A percentile compares a stretch with the other conserved stretches of the same genome.
These are phyloP conservation scores for Seladonia tumulorum DNA, from an alignment of 2,888 invertebrate genomes.

Conservation along the genomic window DNA sequence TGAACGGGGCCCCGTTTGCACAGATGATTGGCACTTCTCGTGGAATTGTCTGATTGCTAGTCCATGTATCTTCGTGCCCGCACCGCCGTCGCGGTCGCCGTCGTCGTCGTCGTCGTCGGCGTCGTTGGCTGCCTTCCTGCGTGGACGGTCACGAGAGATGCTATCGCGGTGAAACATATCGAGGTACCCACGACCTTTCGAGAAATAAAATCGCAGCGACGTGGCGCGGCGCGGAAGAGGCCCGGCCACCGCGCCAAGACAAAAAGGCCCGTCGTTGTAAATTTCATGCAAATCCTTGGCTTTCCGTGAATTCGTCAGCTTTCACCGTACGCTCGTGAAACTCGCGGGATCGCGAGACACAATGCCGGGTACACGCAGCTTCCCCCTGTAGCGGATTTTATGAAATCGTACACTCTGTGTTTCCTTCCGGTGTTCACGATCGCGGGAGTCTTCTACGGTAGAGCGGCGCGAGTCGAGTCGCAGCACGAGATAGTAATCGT, in stretches of 20 bases:
- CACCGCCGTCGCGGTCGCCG: slow-evolving; percentile 2
- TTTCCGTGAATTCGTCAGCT: slow-evolving; percentile 61
- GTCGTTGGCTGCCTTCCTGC: slow-evolving; percentile 18
- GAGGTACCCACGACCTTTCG: slow-evolving; percentile 61
- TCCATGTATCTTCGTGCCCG: slow-evolving; percentile 32
- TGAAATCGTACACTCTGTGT: slow-evolving; percentile 18
- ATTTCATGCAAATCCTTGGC: slow-evolving; percentile 75
- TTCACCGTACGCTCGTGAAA: slow-evolving; percentile 53
- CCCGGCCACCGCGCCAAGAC: background rate
- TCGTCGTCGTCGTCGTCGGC: background rate
- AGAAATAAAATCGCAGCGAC: slow-evolving; percentile 49
- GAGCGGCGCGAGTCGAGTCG: slow-evolving; percentile 22
- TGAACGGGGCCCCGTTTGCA: slow-evolving; percentile 10
- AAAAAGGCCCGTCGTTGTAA: slow-evolving; percentile 66
- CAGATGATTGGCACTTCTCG: slow-evolving; percentile 62
- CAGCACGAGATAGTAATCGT: slow-evolving; percentile 19
- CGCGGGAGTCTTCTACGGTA: background rate
- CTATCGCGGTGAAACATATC: slow-evolving; percentile 59
- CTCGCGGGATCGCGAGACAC: slow-evolving; percentile 32
- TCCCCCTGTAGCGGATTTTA: slow-evolving; percentile 8
- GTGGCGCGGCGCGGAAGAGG: slow-evolving; percentile 14
- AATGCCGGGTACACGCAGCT: slow-evolving; percentile 41
- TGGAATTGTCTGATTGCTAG: slow-evolving; percentile 20
- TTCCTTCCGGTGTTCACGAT: slow-evolving; percentile 16
- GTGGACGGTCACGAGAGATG: slow-evolving; percentile 53